phyloP scores from a whole-genome alignment of 2,113 vertebrate species.

The Lutjanus erythropterus region DNA sequence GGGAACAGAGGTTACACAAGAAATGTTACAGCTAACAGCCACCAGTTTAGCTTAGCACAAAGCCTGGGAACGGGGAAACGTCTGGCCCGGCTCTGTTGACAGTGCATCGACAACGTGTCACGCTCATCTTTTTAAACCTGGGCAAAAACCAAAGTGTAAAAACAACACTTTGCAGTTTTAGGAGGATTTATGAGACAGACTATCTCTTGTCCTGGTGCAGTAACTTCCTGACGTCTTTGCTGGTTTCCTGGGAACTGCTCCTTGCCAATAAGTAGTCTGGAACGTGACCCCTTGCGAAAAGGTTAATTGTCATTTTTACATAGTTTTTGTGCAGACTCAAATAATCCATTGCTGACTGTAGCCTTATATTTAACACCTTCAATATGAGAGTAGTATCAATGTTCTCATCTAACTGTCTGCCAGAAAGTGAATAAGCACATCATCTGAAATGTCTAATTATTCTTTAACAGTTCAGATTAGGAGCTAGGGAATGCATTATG shows the following conservation, averaged over 20 bases:
- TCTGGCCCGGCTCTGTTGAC: background rate
- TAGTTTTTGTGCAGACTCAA: background rate
- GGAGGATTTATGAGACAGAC: too few relatives aligned
- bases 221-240: background rate
- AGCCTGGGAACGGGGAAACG: background rate
- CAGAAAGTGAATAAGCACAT: background rate
- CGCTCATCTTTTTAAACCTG: background rate
- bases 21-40: too few relatives aligned
- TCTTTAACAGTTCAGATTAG: background rate
- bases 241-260: background rate
- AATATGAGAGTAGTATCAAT: too few relatives aligned
- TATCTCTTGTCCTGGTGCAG: background rate
- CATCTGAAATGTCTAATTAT: background rate
- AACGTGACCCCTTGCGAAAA: background rate
- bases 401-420: too few relatives aligned
- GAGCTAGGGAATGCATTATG: background rate
- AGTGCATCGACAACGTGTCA: background rate
- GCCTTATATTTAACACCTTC: background rate
- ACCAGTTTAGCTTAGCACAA: background rate
- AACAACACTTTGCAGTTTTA: background rate
- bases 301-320: background rate
- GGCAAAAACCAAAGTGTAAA: background rate
- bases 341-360: background rate
- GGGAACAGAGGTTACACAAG: too few relatives aligned
- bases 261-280: background rate